Base-by-base conservation (phyloP, 2,888 invertebrate genomes). In the Drosophila lutescens region DNA sequence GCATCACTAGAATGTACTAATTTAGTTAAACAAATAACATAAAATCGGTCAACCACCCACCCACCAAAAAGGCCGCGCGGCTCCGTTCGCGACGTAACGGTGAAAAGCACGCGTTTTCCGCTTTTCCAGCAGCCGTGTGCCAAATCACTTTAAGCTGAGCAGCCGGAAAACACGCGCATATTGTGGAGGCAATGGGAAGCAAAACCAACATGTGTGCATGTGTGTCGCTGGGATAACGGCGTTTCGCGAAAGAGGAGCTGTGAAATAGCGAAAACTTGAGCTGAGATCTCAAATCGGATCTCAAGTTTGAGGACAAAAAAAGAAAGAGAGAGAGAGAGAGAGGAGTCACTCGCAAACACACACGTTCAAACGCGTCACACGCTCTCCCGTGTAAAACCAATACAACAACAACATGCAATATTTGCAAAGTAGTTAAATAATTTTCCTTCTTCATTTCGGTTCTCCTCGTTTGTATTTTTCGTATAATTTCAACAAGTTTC, bases 341-440 rank as follows among this genome's bases (percentile, higher is more conserved):
- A 17, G 30, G 30, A 30, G 30, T 8, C 47, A 23, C 51, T 44
- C 46, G 30, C 30, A 67, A 40, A 40, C 32, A 60, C 36, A 51
- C 32, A 46, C 50, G 17, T 6, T 12, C 43, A 34, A 26, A 32
- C 56, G 58, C 51, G 6, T 20, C 38, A 17, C 50, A 43, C 60
- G 26, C 69, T 53, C 54, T 47, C 41, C 30, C 72, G 63, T 61
- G 56, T 63, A 50, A 55, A 43, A 65, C 55, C 60, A 59, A 73
- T 49, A 75, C 61, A 46, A 87, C 59, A 78, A 79, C 79, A 84
- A 79, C 76, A 85, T 85, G 85, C 85, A 89, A 80, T 86, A 85
- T 76, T 73, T 85, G 89, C 88, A 86, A 78, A 89, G 78, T 83
- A 89, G 89, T 85, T 89, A 89, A 85, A 85, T 85, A 85, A 85